Evolutionary conservation across 53 echinoderm and acorn worm species (phyloP), one percentile per base, ranked within the genome.

Genomic region (Pentamera pediparva): DNA sequence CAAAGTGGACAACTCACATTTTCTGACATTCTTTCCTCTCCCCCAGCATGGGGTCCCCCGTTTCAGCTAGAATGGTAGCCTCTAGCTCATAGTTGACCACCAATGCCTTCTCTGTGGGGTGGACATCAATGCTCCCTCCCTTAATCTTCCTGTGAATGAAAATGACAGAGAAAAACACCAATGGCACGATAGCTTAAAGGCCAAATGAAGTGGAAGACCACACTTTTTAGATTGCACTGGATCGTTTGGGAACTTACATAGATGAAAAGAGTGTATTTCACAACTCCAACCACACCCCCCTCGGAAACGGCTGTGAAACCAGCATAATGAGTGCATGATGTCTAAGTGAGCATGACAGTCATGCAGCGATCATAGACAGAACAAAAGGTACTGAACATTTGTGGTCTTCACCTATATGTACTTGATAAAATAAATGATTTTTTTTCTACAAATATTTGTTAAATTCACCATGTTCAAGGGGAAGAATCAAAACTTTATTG

Each of bases 11-110:
- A 34, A 76, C 91, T 87, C 72, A 95, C 95, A 95, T 95, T 71
- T 95, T 95, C 80, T 95, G 95, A 40, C 95, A 95, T 80, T 95
- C 95, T 57, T 95, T 95, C 61, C 95, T 95, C 70, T 95, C 95
- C 36, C 95, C 95, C 29, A 95, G 78, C 95, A 95, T 95, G 35
- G 90, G 90, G 77, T 95, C 95, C 4, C 95, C 95, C 71, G 91
- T 82, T 76, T 95, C 95, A 34, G 90, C 95, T 36, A 95, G 77
- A 75, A 95, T 95, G 31, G 95, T 95, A 2, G 95, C 95, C 52
- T 95, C 95, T 79, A 95, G 54, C 67, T 95, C 95, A 95, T 95
- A 95, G 85, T 95, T 87, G 38, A 95, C 95, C 33, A 95, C 95
- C 65, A 95, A 73, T 2, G 95, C 95, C 63, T 91, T 95, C 75